Evolutionary conservation across 2,888 invertebrate species (phyloP), one percentile per base, ranked within the genome.

Genomic region (Pinctada fucata): DNA sequence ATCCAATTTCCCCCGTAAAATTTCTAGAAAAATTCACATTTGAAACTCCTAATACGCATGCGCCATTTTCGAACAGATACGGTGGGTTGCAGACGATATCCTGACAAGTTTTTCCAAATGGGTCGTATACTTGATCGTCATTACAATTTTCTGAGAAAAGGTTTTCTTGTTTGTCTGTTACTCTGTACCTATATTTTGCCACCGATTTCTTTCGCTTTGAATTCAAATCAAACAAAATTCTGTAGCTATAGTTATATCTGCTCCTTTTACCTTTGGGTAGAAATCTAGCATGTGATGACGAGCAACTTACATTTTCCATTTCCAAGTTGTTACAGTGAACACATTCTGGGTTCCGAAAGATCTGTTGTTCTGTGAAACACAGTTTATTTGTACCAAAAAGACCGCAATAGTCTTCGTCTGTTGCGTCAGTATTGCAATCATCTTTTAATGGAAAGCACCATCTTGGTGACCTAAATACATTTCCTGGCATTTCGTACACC

Each of bases 201-300:
- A 51, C 63, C 31, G 69, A 49, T 8, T 16, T 72, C 10, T 71
- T 65, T 2, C 49, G 16, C 10, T 47, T 50, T 2, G 72, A 31
- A 2, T 65, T 63, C 2, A 78, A 52, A 63, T 80, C 80, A 72
- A 80, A 75, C 64, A 80, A 47, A 3, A 78, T 6, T 48, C 78
- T 70, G 65, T 80, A 80, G 49, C 77, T 78, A 10, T 78, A 80
- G 51, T 76, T 79, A n/a, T 65, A 71, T 52, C 75, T 68, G 48
- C 67, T 75, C n/a, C 58, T 31, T 48, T 67, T 65, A 5, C 45
- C 10, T 69, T 72, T 77, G 3, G 75, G 75, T 6, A 78, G 47
- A 10, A 75, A 49, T n/a, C 65, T 48, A 3, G 78, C 48, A 75
- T 51, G 58, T 4, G 48, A 31, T 4, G 75, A 51, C 73, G 58